Conservation (phyloP, 1,140 invertebrate species). For the Cydia pomonella region DNA sequence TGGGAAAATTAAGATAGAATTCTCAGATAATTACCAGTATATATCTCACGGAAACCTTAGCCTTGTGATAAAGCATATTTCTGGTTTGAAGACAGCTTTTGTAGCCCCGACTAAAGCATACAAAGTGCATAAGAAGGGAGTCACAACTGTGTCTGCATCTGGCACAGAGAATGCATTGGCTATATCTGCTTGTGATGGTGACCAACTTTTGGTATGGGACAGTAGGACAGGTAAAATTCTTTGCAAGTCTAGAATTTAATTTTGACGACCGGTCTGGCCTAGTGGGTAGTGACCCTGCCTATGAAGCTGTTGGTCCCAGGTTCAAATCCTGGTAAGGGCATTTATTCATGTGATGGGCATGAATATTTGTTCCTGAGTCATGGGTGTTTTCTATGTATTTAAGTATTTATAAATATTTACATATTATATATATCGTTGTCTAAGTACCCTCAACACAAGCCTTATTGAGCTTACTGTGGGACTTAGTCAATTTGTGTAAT, state of each 20-base stretch:
- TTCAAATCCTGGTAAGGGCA: too few species aligned
- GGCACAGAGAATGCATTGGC: conserved; percentile 82
- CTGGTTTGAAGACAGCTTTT: conserved; percentile 71
- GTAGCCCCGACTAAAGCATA: conserved; percentile 70
- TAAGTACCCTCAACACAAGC: too few species aligned
- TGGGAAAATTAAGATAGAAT: conserved; percentile 68
- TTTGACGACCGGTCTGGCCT: too few species aligned
- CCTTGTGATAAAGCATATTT: conserved; percentile 70
- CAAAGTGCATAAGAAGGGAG: conserved; percentile 71
- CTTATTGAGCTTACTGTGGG: too few species aligned
- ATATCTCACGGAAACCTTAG: conserved; percentile 61
- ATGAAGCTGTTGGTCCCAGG: too few species aligned
- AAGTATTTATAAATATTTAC: too few species aligned
- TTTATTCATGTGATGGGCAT: too few species aligned
- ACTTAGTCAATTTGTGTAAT: too few species aligned
- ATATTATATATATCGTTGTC: too few species aligned
- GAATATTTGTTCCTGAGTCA: too few species aligned
- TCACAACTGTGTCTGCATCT: conserved; percentile 81
- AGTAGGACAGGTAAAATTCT: conserved; percentile 78
- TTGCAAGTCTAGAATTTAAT: not conserved
- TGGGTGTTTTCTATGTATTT: too few species aligned
- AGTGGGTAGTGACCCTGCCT: too few species aligned
- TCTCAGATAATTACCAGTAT: conserved; percentile 65
- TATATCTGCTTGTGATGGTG: conserved; percentile 83
- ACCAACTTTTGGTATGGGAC: conserved; percentile 84